Conservation (phyloP, 2,888 invertebrate genomes). For the Apamea epomidion region DNA sequence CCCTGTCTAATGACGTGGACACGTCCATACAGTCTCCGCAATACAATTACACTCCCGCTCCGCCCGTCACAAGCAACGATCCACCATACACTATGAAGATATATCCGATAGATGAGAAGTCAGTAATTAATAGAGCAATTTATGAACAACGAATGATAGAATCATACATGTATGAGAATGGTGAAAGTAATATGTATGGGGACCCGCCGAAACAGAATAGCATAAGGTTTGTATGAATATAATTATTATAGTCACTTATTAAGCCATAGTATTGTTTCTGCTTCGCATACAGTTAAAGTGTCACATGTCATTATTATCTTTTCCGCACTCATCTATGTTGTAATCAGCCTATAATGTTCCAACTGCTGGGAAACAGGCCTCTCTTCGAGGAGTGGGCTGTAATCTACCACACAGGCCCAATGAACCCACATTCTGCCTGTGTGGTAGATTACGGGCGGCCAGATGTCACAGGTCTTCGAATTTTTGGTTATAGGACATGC, state of each 20-base stretch:
- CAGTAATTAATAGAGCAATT: constrained; percentile 76
- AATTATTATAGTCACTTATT: neutral
- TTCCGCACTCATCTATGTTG: neutral
- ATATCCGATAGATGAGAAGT: constrained; percentile 84
- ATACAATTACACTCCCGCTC: constrained; percentile 60
- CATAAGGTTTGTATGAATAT: constrained; percentile 79
- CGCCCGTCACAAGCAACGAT: constrained; percentile 61
- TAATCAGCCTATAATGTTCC: no score
- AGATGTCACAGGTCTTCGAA: neutral
- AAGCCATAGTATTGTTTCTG: constrained; percentile 4
- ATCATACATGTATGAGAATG: constrained; percentile 81
- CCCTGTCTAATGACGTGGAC: constrained; percentile 80
- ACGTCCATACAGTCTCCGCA: constrained; percentile 76
- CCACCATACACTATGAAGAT: constrained; percentile 80
- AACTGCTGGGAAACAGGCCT: neutral
- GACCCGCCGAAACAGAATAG: constrained; percentile 82
- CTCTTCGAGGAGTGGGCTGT: neutral
- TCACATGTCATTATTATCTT: neutral
- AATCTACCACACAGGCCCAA: neutral
- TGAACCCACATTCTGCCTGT: no score
- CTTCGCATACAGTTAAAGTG: neutral
- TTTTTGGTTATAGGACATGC: neutral
- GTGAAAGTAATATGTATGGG: constrained; percentile 79
- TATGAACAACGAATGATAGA: constrained; percentile 81
- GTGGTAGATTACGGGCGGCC: no score